Base-by-base conservation (phyloP, 2,797 vertebrate species). In the Rhadinocentrus ornatus region DNA sequence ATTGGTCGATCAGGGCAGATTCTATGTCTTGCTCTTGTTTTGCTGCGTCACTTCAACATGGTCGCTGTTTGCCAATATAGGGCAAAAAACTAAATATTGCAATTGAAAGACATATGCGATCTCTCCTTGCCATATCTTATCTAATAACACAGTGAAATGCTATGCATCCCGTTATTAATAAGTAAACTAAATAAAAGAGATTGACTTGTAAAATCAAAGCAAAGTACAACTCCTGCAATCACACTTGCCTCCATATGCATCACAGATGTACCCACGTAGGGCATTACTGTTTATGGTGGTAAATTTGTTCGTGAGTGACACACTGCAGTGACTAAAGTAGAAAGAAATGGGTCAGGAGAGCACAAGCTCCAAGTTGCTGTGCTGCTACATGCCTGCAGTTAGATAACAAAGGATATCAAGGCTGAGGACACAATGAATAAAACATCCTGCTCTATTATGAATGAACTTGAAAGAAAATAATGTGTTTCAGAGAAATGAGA, bases 371-470 rank as follows among this genome's bases (percentile, higher is more conserved):
- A 6, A 63, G 64, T 72, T 58, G 50, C 65, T 79, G 66, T 71
- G 69, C 86, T 72, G 83, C 76, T 74, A 74, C 48, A 55, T 52
- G 77, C 58, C 67, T 75, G 69, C 39, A 67, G 71, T 86, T 85
- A 81, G 78, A 86, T 87, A 86, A 91, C 81, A 90, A 77, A 85
- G 31, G 44, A 78, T 80, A 79, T 81, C 71, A 83, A 86, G 88
- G 73, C 69, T 69, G 50, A 82, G 58, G 69, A 80, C 63, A 56
- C 81, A 84, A 92, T 84, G 59, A 91, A 90, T 92, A 90, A 92
- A 92, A 86, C 77, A 90, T 88, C 41, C 66, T 35, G 18, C 72
- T 91, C 73, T 78, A 91, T 88, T 90, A 93, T 91, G 84, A 90
- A 86, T 82, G 75, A 88, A 75, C 56, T 64, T 68, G 76, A 81